A percentile compares a stretch with the other conserved stretches of the same genome.
Conservation (phyloP, 64 coral and sea anemone genomes). For the Porites lutea region DNA sequence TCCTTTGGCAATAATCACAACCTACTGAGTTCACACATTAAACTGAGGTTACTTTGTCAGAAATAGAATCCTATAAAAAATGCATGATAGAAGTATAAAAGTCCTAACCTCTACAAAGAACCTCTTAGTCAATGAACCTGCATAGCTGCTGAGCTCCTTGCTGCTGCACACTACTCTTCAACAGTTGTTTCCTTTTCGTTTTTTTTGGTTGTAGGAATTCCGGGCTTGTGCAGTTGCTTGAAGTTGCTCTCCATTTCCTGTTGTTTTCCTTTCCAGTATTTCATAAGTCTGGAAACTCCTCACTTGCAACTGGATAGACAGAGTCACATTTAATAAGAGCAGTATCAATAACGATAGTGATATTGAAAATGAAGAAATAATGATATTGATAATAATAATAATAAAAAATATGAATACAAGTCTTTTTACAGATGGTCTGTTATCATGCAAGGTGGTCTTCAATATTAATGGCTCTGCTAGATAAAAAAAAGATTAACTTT, state of each 20-base stretch:
- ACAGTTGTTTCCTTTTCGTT: neutral
- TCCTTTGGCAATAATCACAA: neutral
- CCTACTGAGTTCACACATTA: neutral
- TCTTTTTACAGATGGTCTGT: too few species aligned
- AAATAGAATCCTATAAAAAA: conserved; percentile 5
- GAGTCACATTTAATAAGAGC: too few species aligned
- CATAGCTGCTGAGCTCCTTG: conserved; percentile 3
- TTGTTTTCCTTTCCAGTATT: neutral
- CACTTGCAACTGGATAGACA: neutral
- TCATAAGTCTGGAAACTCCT: neutral
- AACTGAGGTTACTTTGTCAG: neutral
- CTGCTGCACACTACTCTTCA: neutral
- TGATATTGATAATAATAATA: neutral
- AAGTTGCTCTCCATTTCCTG: neutral
- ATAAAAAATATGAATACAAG: neutral
- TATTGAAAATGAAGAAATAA: neutral
- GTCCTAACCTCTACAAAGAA: neutral
- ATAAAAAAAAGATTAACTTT: too few species aligned
- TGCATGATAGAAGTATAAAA: neutral
- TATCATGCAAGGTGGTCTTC: too few species aligned
- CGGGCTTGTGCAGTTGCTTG: neutral
- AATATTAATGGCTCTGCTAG: too few species aligned
- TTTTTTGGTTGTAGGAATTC: neutral
- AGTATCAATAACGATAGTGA: too few species aligned
- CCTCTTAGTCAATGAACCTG: neutral